Evolutionary conservation across 1,140 invertebrate genomes (phyloP).

Genomic region (Drosophila sp.): DNA sequence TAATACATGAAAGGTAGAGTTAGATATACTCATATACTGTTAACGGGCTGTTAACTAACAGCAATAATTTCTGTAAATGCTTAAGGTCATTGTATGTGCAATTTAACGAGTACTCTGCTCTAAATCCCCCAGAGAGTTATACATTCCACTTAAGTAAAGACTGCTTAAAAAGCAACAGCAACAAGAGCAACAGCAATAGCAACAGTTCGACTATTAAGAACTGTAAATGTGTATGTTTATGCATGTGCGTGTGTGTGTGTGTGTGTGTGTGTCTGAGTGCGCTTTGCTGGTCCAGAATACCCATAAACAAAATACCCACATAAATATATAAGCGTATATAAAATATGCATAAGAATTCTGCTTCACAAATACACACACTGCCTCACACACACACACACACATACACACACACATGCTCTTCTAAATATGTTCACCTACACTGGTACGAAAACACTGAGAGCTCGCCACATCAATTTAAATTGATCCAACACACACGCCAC

Average conservation of each 20-base stretch:
- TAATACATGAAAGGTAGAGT: neutral
- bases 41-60: slow-evolving; percentile 8
- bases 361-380: slow-evolving; percentile 15
- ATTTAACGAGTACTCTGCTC: slow-evolving; percentile 1
- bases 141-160: slow-evolving; percentile 19
- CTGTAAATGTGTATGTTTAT: neutral
- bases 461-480: slow-evolving; percentile 50
- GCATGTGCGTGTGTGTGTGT: slow-evolving; percentile 1
- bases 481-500: slow-evolving; percentile 38
- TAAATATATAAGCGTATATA: slow-evolving; percentile 38
- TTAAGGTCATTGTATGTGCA: neutral
- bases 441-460: too few species aligned
- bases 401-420: slow-evolving; percentile 21
- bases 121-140: slow-evolving; percentile 18
- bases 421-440: too few species aligned
- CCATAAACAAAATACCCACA: slow-evolving; percentile 55
- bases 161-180: slow-evolving; percentile 18
- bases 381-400: slow-evolving; percentile 16
- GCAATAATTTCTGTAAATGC: neutral
- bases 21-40: neutral
- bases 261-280: slow-evolving; percentile 5
- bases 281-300: slow-evolving; percentile 15
- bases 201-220: slow-evolving; percentile 15
- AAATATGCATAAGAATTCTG: slow-evolving; percentile 61
- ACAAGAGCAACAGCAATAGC: neutral